These are phyloP conservation scores for Pentamera pediparva DNA, from an alignment of 53 echinoderm and acorn worm species.

Conservation along the genomic window DNA sequence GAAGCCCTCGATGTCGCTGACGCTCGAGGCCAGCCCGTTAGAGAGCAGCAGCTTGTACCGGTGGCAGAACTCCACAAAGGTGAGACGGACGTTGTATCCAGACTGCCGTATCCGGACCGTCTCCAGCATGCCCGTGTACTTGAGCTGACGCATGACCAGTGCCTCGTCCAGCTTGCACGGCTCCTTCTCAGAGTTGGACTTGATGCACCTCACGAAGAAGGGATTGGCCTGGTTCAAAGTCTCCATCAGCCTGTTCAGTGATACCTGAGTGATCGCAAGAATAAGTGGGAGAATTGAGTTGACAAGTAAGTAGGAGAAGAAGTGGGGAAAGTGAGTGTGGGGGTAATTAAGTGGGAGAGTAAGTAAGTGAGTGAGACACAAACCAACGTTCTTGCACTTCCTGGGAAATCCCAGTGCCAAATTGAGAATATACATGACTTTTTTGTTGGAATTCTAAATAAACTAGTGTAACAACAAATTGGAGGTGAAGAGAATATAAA, in stretches of 20 bases:
- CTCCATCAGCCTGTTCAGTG: conserved; percentile 86
- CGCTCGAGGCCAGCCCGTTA: conserved; percentile 50
- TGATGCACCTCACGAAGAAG: conserved; percentile 98
- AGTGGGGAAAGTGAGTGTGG: too few relatives aligned
- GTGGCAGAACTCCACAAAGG: conserved; percentile 91
- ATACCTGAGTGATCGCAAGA: conserved; percentile 50
- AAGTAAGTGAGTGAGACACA: too few relatives aligned
- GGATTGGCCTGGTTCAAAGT: conserved; percentile 97
- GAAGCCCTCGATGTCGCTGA: conserved; percentile 70
- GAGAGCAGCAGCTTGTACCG: conserved; percentile 81
- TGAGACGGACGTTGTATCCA: conserved; percentile 93
- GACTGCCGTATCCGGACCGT: conserved; percentile 91
- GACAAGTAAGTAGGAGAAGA: too few relatives aligned
- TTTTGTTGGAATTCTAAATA: too few relatives aligned
- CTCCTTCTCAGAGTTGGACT: conserved; percentile 95
- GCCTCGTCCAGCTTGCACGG: conserved; percentile 81
- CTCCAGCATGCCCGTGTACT: conserved; percentile 96
- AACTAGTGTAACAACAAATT: too few relatives aligned
- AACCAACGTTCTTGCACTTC: too few relatives aligned
- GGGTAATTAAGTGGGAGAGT: too few relatives aligned
- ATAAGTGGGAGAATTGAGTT: too few relatives aligned
- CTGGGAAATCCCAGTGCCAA: too few relatives aligned
- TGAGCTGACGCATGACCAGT: conserved; percentile 85
- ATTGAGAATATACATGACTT: too few relatives aligned
- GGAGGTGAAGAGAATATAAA: too few relatives aligned